These are phyloP conservation scores for Anseranas semipalmata DNA, from an alignment of 2,113 vertebrate genomes.

Conservation along the genomic window DNA sequence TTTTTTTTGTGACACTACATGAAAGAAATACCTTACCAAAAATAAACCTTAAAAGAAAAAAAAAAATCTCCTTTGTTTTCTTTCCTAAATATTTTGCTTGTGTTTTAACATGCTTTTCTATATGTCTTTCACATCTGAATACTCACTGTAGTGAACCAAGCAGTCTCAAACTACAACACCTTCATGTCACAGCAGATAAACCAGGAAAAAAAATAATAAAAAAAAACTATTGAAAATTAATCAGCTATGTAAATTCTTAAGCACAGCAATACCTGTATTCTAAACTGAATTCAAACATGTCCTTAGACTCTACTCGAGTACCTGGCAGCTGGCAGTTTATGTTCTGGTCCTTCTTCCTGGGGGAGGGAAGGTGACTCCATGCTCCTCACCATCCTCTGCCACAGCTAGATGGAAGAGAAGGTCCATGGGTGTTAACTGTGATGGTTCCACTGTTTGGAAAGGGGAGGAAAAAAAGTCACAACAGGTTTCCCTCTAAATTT, in stretches of 20 bases:
- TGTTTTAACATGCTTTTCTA: neutral
- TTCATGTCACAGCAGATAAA: neutral
- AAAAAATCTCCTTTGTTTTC: neutral
- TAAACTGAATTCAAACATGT: neutral
- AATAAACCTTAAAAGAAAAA: neutral
- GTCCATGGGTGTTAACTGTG: neutral
- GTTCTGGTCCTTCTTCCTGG: neutral
- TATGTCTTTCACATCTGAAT: neutral
- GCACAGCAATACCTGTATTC: neutral
- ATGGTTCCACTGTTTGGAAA: neutral
- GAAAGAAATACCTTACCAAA: neutral
- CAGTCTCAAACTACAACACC: neutral
- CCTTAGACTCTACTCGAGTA: neutral
- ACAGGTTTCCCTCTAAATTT: neutral
- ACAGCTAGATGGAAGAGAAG: neutral
- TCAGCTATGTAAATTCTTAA: neutral
- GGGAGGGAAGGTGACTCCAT: neutral
- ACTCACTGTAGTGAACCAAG: fast-evolving
- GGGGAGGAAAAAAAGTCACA: neutral
- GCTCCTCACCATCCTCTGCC: neutral
- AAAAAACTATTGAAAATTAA: neutral
- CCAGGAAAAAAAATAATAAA: neutral
- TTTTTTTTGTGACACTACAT: neutral
- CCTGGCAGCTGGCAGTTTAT: neutral
- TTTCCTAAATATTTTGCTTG: neutral